Evolutionary conservation across 1,140 invertebrate species (phyloP).

Genomic region (Bombus pyrosoma): DNA sequence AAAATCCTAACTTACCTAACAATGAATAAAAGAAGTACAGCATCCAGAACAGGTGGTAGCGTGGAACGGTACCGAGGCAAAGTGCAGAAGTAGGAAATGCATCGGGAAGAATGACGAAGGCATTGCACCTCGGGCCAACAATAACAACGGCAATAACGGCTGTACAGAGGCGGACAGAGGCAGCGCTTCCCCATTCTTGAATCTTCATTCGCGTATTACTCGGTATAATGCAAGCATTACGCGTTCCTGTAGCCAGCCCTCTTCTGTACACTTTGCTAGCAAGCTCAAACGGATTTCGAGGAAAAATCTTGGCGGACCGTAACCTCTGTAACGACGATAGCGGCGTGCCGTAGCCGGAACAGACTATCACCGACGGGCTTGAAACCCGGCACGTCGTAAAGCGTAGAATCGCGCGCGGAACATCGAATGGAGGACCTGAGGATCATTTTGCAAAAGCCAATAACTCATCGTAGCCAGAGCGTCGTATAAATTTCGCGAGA

Average conservation of each 20-base stretch:
- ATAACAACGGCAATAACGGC: conserved; percentile 52
- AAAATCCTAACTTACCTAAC: neutral
- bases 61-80: neutral
- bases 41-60: neutral
- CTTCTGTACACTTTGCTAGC: neutral
- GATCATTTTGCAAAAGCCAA: conserved; percentile 64
- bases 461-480: conserved; percentile 59
- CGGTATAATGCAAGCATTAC: conserved; percentile 53
- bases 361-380: conserved; percentile 52
- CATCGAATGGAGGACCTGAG: conserved; percentile 31
- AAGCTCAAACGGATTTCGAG: conserved; percentile 34
- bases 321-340: conserved; percentile 19
- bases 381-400: conserved; percentile 61
- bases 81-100: conserved; percentile 43
- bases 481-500: conserved; percentile 52
- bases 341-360: conserved; percentile 46
- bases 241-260: conserved; percentile 1
- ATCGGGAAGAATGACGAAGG: conserved; percentile 63
- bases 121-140: conserved; percentile 58
- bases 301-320: conserved; percentile 24
- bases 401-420: conserved; percentile 27
- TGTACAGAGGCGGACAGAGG: conserved; percentile 8
- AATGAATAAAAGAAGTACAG: neutral
- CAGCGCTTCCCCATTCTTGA: conserved; percentile 33
- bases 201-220: conserved; percentile 51